These are phyloP conservation scores for Nesidiocoris tenuis DNA, from an alignment of 2,888 invertebrate species.

Conservation along the genomic window DNA sequence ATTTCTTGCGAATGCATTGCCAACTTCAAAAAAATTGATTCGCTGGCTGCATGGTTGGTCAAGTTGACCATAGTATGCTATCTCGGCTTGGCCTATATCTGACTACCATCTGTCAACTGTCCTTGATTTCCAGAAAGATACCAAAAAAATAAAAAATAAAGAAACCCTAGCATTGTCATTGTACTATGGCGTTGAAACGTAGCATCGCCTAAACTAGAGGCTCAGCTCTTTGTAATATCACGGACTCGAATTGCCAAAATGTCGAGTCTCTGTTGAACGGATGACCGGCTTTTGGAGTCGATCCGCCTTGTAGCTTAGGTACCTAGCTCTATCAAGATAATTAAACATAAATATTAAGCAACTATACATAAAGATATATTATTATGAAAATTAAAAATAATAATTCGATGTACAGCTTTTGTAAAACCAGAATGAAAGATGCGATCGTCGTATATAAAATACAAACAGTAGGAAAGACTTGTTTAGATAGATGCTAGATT, in stretches of 20 bases:
- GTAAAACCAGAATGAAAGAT: constrained; percentile 27
- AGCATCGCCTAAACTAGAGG: not conserved
- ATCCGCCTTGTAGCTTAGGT: not conserved
- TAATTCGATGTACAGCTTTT: constrained; percentile 39
- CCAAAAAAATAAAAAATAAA: not conserved
- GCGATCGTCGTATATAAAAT: constrained; percentile 22
- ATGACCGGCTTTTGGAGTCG: not conserved
- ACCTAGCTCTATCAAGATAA: not conserved
- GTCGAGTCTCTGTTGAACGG: not conserved
- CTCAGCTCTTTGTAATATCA: not conserved
- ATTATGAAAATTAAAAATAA: not conserved
- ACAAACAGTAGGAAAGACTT: constrained; percentile 28
- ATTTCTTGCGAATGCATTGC: no score
- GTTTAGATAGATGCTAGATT: constrained; percentile 36
- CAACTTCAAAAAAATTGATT: no score
- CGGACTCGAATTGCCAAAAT: not conserved
- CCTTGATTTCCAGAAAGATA: not conserved
- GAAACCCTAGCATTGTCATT: not conserved
- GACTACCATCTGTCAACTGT: not conserved
- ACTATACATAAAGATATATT: not conserved
- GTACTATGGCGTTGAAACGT: not conserved
- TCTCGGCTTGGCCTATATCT: constrained; percentile 46
- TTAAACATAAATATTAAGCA: no score
- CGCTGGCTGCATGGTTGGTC: constrained; percentile 47
- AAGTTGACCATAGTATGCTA: constrained; percentile 36